A percentile compares a stretch with the other conserved stretches of the same genome.
Conservation (phyloP, 37 sponge, comb jelly and placozoan species). For the Aplysina aerophoba region DNA sequence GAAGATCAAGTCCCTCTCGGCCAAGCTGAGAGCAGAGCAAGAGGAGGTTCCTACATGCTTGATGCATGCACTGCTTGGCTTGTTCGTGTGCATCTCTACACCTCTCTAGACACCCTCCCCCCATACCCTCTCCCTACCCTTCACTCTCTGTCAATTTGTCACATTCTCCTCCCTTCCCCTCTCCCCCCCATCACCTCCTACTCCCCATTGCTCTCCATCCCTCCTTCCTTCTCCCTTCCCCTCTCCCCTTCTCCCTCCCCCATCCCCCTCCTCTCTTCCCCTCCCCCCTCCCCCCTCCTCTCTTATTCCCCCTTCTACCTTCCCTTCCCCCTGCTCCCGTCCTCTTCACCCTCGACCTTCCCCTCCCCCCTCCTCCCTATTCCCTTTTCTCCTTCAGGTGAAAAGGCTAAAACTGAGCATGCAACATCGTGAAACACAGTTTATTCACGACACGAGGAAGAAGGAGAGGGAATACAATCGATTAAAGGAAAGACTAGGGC, state of each 20-base stretch:
- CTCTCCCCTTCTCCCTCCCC: not conserved
- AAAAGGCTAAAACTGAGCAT: conserved; percentile 63
- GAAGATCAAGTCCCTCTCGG: conserved; percentile 48
- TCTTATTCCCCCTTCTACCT: too few relatives aligned
- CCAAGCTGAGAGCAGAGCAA: conserved; percentile 61
- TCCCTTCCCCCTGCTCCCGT: too few relatives aligned
- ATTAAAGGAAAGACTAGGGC: conserved; percentile 70
- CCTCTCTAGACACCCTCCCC: too few relatives aligned
- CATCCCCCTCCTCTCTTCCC: not conserved
- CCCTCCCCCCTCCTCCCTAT: not conserved
- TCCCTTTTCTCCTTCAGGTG: conserved; percentile 6
- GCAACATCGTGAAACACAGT: conserved; percentile 79
- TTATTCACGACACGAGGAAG: conserved; percentile 73
- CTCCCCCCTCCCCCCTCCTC: not conserved
- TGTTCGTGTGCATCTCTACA: not conserved
- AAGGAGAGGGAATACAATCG: conserved; percentile 71
- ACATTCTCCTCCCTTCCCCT: too few relatives aligned
- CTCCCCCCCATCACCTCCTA: too few relatives aligned
- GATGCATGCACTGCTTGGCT: not conserved
- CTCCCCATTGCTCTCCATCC: not conserved
- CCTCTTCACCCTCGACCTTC: too few relatives aligned
- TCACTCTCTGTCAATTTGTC: too few relatives aligned
- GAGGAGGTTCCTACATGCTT: conserved; percentile 55
- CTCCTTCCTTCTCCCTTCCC: too few relatives aligned
- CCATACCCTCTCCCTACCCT: too few relatives aligned